Percentiles rank a stretch among this genome's conserved stretches.
Conservation (phyloP, 2,888 invertebrate genomes). For the Anaspis maculata region DNA sequence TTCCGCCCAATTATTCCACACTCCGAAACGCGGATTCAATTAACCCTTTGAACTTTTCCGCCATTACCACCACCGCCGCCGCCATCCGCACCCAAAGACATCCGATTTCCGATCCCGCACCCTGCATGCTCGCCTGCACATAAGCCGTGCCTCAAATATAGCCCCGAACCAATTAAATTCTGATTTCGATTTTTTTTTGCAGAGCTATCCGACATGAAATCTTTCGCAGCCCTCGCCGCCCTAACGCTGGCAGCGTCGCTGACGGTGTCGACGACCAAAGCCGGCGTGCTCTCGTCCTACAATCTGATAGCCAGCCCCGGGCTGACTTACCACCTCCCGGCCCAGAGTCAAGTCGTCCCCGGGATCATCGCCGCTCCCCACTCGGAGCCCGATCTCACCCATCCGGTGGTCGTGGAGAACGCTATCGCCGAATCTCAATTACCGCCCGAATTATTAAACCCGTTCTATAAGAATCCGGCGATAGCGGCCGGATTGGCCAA, state of each 20-base stretch:
- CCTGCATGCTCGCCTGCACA: no score
- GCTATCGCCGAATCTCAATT: slow-evolving; percentile 63
- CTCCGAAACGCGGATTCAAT: no score
- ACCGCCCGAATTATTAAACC: slow-evolving; percentile 60
- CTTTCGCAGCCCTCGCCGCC: slow-evolving; percentile 9
- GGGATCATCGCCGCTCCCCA: slow-evolving; percentile 18
- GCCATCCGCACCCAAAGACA: no score
- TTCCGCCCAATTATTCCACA: no score
- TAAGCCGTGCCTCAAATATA: no score
- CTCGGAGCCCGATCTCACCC: slow-evolving; percentile 41
- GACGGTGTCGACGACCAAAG: slow-evolving; percentile 4
- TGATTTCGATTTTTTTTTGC: slow-evolving; percentile 1
- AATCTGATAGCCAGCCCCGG: slow-evolving; percentile 14
- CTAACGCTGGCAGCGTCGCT: slow-evolving; percentile 11
- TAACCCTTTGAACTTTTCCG: no score
- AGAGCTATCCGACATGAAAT: slow-evolving; percentile 17
- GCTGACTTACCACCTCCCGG: slow-evolving; percentile 5
- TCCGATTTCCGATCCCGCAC: no score
- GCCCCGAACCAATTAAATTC: no score
- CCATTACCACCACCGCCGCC: no score
- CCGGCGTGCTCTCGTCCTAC: slow-evolving; percentile 10
- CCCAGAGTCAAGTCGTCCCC: slow-evolving; percentile 7
- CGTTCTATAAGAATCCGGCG: slow-evolving; percentile 69
- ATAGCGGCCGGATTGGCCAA: slow-evolving; percentile 66
- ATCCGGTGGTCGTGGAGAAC: slow-evolving; percentile 65